A percentile compares a stretch with the other conserved stretches of the same genome.
Evolutionary conservation across 2,888 invertebrate genomes (phyloP).

Genomic region (Cephus rjabovi): DNA sequence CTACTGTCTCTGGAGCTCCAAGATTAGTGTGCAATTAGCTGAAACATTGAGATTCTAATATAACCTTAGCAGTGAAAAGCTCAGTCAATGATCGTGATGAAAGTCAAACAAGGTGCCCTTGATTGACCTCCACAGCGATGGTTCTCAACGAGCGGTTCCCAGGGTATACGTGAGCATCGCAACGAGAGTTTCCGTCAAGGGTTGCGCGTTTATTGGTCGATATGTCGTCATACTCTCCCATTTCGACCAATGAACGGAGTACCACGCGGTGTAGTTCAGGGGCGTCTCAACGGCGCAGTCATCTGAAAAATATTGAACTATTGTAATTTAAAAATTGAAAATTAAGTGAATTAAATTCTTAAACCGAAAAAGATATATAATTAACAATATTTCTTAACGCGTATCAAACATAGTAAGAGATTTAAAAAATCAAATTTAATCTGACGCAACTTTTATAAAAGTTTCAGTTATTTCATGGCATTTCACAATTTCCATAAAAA

Average conservation of each 20-base stretch:
- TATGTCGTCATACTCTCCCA: slow-evolving; percentile 39
- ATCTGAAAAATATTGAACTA: not conserved
- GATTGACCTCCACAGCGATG: slow-evolving; percentile 49
- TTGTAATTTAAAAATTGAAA: not conserved
- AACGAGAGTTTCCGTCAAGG: slow-evolving; percentile 12
- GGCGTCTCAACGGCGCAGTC: not conserved
- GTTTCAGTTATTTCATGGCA: not conserved
- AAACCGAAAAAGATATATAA: not conserved
- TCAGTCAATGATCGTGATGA: slow-evolving; percentile 32
- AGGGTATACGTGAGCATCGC: not conserved
- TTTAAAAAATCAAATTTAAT: not conserved
- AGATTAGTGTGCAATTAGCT: not conserved
- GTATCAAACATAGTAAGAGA: not conserved
- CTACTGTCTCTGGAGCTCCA: not conserved
- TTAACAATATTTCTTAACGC: not conserved
- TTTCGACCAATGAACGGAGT: slow-evolving; percentile 23
- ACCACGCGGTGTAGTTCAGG: slow-evolving; percentile 18
- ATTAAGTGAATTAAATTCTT: not conserved
- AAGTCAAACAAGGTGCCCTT: slow-evolving; percentile 58
- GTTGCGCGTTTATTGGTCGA: slow-evolving; percentile 38
- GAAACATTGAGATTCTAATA: not conserved
- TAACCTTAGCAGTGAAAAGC: slow-evolving; percentile 33
- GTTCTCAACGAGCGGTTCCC: slow-evolving; percentile 39
- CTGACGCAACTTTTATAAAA: not conserved
- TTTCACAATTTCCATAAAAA: not conserved